Conservation (phyloP, 2,888 invertebrate species). For the Tachina fera region DNA sequence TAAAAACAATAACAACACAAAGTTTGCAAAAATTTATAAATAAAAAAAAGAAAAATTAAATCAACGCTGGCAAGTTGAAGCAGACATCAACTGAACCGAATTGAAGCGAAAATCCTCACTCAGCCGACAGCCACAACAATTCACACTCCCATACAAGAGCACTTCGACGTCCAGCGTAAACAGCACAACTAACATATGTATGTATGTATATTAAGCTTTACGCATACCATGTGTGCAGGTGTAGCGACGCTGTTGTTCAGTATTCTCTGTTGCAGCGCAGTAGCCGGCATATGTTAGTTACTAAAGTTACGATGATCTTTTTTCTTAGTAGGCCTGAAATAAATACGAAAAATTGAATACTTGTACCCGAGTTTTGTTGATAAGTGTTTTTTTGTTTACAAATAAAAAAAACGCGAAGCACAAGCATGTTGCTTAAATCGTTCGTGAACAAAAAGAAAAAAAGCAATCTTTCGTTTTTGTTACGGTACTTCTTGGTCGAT, state of each 20-base stretch:
- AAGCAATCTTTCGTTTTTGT: conserved; percentile 31
- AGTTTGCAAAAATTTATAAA: conserved; percentile 64
- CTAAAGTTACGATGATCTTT: conserved; percentile 68
- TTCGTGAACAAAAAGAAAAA: conserved; percentile 7
- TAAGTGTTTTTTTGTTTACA: conserved; percentile 47
- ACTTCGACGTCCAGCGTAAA: conserved; percentile 16
- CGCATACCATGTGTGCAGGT: conserved; percentile 38
- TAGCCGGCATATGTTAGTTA: conserved; percentile 63
- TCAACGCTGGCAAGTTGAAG: conserved; percentile 53
- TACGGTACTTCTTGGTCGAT: conserved; percentile 37
- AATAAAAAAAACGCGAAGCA: conserved; percentile 12
- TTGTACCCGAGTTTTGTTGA: conserved; percentile 14
- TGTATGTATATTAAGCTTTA: background rate
- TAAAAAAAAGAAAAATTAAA: conserved; percentile 37
- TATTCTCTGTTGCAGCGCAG: conserved; percentile 46
- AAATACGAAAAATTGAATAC: conserved; percentile 32
- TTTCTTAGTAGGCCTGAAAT: conserved; percentile 39
- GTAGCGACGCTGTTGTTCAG: background rate
- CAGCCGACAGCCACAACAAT: conserved; percentile 22
- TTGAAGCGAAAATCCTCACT: conserved; percentile 3
- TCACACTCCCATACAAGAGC: background rate
- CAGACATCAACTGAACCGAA: conserved; percentile 44
- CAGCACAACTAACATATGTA: no score
- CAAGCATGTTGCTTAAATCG: conserved; percentile 7
- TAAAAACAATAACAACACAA: conserved; percentile 49